Evolutionary conservation across 1,140 invertebrate species (phyloP), one percentile per base, ranked within the genome.

Genomic region (Papilio glaucus): DNA sequence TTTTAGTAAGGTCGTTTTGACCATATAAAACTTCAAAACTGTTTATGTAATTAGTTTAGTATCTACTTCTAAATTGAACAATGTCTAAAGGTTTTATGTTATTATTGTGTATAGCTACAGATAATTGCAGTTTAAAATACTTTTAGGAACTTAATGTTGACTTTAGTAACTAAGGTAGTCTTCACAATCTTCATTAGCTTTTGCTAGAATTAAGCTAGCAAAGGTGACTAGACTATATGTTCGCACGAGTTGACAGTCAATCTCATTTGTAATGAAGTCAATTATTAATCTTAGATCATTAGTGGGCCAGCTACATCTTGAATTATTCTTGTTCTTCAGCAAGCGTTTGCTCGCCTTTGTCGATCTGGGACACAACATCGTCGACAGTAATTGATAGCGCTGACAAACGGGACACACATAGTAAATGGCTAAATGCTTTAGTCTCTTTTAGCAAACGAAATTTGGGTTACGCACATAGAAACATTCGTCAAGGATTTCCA

Each of bases 341-440:
- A 13, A 69, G 71, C 65, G 71, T 71, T 73, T 74, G 82, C 75
- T 57, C 21, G 49, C 79, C 83, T 87, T 85, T 76, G 81, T 85
- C 77, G 82, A 85, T 83, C 78, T 87, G 82, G 83, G 82, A 81
- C 86, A 81, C 86, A 57, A 84, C 79, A 77, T 77, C 78, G 85
- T 86, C 83, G 81, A 77, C 80, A 85, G 82, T 87, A 86, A 86
- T 86, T 85, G 84, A 88, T 88, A 86, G 80, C 81, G 82, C 82
- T 86, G 82, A 86, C 85, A 84, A 83, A 72, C 77, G 77, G 49
- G 49, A 57, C 49, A 57, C 49, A 57, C 49, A 13, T 57, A 57
- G 49, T 57, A 57, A 57, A 57, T 57, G 49, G 2, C 49, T 57
- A 49, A 57, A 57, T 57, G 49, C 21, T 57, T 57, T n/a, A n/a